Evolutionary conservation across 2,888 invertebrate species (phyloP).

Genomic region (Agrotis segetum): DNA sequence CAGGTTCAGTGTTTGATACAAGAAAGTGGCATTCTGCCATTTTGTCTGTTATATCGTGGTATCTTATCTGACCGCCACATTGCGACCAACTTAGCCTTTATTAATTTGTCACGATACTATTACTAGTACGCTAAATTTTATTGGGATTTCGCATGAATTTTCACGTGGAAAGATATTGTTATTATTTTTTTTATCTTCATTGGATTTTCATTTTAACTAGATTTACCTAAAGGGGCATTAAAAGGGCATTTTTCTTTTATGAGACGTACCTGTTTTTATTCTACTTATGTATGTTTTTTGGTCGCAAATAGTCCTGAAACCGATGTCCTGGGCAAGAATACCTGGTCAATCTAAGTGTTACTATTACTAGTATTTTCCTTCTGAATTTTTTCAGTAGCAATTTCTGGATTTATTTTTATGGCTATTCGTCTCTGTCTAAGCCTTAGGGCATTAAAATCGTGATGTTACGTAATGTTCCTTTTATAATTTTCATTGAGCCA

Average conservation of each 20-base stretch:
- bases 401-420: too few relatives aligned
- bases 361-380: too few relatives aligned
- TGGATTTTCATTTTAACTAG: constrained; percentile 1
- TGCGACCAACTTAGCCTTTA: constrained; percentile 29
- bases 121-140: constrained; percentile 1
- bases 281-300: too few relatives aligned
- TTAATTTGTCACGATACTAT: constrained; percentile 24
- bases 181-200: neutral
- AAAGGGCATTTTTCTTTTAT: neutral
- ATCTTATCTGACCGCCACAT: constrained; percentile 40
- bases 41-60: constrained; percentile 36
- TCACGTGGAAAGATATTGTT: neutral
- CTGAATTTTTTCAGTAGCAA: too few relatives aligned
- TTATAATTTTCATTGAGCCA: constrained; percentile 15
- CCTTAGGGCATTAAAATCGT: too few relatives aligned
- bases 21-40: constrained; percentile 70
- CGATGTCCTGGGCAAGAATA: too few relatives aligned
- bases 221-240: neutral
- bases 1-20: constrained; percentile 62
- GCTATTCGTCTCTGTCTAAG: too few relatives aligned
- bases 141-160: constrained; percentile 2
- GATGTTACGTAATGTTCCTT: neutral
- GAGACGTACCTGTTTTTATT: too few relatives aligned
- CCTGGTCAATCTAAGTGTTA: too few relatives aligned
- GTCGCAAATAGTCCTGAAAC: too few relatives aligned